Percentiles rank a stretch among this genome's conserved stretches.
These are phyloP conservation scores for Augochlorella aurata DNA, from an alignment of 2,888 invertebrate species.

Conservation along the genomic window DNA sequence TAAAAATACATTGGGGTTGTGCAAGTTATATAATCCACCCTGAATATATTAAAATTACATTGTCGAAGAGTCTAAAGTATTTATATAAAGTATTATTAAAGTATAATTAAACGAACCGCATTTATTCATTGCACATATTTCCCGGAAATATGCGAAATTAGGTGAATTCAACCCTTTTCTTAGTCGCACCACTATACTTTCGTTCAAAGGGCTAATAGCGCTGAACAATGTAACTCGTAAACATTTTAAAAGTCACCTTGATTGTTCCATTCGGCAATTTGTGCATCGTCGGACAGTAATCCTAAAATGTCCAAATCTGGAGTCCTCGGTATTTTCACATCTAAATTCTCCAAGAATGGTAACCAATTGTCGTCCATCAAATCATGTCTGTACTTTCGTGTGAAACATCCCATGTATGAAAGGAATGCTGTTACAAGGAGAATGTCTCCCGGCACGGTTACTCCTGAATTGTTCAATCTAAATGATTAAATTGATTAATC, in stretches of 20 bases:
- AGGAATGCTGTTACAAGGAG: slow-evolving; percentile 95
- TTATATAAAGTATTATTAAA: too few relatives aligned
- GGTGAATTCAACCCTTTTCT: too few relatives aligned
- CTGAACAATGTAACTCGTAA: too few relatives aligned
- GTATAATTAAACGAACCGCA: too few relatives aligned
- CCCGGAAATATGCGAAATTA: too few relatives aligned
- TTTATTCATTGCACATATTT: too few relatives aligned
- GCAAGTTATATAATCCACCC: too few relatives aligned
- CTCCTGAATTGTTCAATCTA: slow-evolving; percentile 87
- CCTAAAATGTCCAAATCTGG: slow-evolving; percentile 90
- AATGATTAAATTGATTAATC: slow-evolving; percentile 50
- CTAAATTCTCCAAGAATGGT: slow-evolving; percentile 88
- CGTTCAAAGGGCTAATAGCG: too few relatives aligned
- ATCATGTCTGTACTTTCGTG: slow-evolving; percentile 90
- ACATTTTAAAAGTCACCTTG: slow-evolving; percentile 84
- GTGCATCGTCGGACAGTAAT: slow-evolving; percentile 95
- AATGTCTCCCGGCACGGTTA: slow-evolving; percentile 94
- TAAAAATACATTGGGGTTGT: too few relatives aligned
- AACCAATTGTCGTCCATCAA: slow-evolving; percentile 91
- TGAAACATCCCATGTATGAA: slow-evolving; percentile 97
- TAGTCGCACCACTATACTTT: too few relatives aligned
- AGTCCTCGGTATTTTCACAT: slow-evolving; percentile 90
- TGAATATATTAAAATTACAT: too few relatives aligned
- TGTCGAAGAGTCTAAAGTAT: too few relatives aligned
- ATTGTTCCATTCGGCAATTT: slow-evolving; percentile 97